phyloP scores from a whole-genome alignment of 1,140 invertebrate genomes.

The Drosophila sucinea region DNA sequence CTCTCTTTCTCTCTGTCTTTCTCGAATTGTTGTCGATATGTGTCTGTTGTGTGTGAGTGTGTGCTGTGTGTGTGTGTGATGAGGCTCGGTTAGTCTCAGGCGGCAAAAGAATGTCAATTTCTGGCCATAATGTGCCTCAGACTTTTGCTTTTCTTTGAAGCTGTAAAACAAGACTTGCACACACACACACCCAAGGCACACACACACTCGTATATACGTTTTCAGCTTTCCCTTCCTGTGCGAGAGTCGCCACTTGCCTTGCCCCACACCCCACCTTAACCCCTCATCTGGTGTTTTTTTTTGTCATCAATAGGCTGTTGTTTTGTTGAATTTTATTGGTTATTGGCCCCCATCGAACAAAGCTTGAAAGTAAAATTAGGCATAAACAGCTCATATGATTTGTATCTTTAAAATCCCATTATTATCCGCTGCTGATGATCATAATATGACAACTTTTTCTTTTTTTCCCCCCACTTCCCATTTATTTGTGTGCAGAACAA shows the following conservation, averaged over 20 bases:
- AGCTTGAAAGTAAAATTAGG: slow-evolving; percentile 67
- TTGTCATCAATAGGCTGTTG: slow-evolving; percentile 57
- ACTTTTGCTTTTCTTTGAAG: slow-evolving; percentile 82
- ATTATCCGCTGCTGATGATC: slow-evolving; percentile 4
- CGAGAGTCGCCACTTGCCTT: slow-evolving; percentile 52
- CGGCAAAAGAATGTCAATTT: slow-evolving; percentile 78
- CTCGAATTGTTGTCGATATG: slow-evolving; percentile 66
- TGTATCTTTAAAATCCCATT: slow-evolving; percentile 35
- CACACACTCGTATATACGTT: slow-evolving; percentile 25
- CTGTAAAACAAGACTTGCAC: slow-evolving; percentile 66
- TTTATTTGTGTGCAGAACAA: slow-evolving; percentile 50
- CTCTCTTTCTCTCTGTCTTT: slow-evolving; percentile 38
- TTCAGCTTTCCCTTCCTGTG: slow-evolving; percentile 78
- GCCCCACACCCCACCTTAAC: slow-evolving; percentile 26
- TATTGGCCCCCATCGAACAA: slow-evolving; percentile 35
- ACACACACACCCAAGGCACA: slow-evolving; percentile 17
- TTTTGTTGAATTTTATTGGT: slow-evolving; percentile 28
- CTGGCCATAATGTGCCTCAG: slow-evolving; percentile 70
- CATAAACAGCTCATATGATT: slow-evolving; percentile 53
- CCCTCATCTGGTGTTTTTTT: slow-evolving; percentile 29
- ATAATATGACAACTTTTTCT: slow-evolving; percentile 68
- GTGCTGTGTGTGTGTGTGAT: slow-evolving; percentile 4
- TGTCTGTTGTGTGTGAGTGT: slow-evolving; percentile 1
- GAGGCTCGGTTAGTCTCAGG: slow-evolving; percentile 23
- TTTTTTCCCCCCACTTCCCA: slow-evolving; percentile 29